Percentiles rank a stretch among this genome's conserved stretches.
Evolutionary conservation across 2,888 invertebrate species (phyloP).

Genomic region (Scelioninae gen. 1): DNA sequence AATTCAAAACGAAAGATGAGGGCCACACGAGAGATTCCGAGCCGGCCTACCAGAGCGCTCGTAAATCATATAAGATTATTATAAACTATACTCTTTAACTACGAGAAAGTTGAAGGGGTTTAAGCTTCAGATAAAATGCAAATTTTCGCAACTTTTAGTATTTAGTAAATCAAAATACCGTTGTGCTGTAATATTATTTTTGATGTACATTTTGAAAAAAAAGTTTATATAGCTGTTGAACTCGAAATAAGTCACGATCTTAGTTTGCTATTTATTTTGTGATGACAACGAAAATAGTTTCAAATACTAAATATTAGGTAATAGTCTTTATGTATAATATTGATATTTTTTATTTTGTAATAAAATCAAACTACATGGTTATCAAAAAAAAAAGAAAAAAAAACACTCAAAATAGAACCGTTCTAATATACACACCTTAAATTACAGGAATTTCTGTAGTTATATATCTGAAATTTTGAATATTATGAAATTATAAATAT

Average conservation of each 20-base stretch:
- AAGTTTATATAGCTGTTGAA: background rate
- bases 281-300: too few relatives aligned
- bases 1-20: conserved; percentile 39
- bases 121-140: conserved; percentile 76
- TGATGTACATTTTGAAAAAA: conserved; percentile 20
- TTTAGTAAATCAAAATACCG: conserved; percentile 75
- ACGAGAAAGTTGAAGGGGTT: conserved; percentile 72
- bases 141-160: conserved; percentile 79
- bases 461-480: too few relatives aligned
- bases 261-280: too few relatives aligned
- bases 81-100: conserved; percentile 75
- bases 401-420: too few relatives aligned
- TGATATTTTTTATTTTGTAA: too few relatives aligned
- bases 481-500: too few relatives aligned
- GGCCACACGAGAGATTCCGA: conserved; percentile 30
- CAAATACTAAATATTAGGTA: too few relatives aligned
- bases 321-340: too few relatives aligned
- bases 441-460: too few relatives aligned
- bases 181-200: conserved; percentile 31
- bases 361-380: too few relatives aligned
- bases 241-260: conserved; percentile 1
- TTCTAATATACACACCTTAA: too few relatives aligned
- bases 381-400: too few relatives aligned
- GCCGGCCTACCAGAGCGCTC: conserved; percentile 69
- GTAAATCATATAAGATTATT: conserved; percentile 79